Evolutionary conservation across 2,888 invertebrate species (phyloP).

Genomic region (Orthosia gothica): DNA sequence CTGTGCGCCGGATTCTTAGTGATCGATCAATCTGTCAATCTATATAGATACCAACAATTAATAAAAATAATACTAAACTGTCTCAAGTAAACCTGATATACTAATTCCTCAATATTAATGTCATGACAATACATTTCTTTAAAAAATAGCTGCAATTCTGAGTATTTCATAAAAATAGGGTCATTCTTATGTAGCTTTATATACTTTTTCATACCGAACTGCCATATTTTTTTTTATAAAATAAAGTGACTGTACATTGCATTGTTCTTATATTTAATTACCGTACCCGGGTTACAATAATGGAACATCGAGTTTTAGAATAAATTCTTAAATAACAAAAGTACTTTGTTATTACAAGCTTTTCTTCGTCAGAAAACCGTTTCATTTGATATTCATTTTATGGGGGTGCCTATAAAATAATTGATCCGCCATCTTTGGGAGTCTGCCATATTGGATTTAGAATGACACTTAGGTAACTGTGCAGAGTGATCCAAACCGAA

Average conservation of each 20-base stretch:
- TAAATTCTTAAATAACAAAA: no score
- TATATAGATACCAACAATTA: background rate
- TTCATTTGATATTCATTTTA: no score
- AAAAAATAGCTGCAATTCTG: constrained; percentile 42
- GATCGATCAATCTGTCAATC: constrained; percentile 9
- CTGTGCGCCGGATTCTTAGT: no score
- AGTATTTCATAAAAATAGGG: constrained; percentile 54
- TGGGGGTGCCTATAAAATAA: no score
- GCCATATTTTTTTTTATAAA: constrained; percentile 47
- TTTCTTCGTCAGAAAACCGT: no score
- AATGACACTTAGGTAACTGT: no score
- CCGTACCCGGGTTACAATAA: background rate
- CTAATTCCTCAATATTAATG: background rate
- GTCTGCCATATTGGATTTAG: no score
- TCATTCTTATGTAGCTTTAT: constrained; percentile 15
- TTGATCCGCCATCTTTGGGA: no score
- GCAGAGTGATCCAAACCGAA: no score
- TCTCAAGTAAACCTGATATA: background rate
- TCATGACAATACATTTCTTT: background rate
- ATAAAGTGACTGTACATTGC: constrained; percentile 61
- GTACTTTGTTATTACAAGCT: no score
- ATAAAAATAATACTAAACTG: background rate
- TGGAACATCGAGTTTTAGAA: background rate
- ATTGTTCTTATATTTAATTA: constrained; percentile 31
- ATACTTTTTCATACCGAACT: constrained; percentile 10